A percentile compares a stretch with the other conserved stretches of the same genome.
Conservation (phyloP, 2,797 vertebrate genomes). For the Sorex maritimensis region DNA sequence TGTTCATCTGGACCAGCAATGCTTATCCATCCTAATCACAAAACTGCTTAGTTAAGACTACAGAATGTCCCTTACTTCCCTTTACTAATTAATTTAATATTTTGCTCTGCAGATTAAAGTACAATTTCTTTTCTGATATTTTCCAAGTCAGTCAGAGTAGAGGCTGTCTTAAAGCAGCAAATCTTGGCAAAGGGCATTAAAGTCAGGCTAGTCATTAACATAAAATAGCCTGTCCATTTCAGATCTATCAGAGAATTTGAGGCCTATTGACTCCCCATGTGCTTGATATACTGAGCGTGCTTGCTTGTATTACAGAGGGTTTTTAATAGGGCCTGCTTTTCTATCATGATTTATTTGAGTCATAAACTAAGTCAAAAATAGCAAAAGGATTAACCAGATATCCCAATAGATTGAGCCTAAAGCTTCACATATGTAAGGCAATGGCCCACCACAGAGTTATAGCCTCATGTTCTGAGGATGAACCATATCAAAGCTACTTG, state of each 20-base stretch:
- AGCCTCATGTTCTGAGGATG: background rate
- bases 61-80: background rate
- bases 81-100: slow-evolving; percentile 5
- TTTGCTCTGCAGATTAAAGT: background rate
- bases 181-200: background rate
- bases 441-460: no score
- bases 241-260: background rate
- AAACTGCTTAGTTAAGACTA: background rate
- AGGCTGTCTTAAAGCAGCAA: slow-evolving; percentile 9
- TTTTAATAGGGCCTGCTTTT: background rate
- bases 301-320: background rate
- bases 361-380: background rate
- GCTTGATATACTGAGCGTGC: background rate
- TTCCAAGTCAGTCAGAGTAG: background rate
- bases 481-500: background rate
- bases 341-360: background rate
- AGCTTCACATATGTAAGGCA: no score
- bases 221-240: background rate
- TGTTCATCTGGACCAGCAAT: background rate
- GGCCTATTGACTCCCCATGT: background rate
- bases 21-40: background rate
- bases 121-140: background rate
- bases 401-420: no score
- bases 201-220: slow-evolving; percentile 8
- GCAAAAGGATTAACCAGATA: background rate